Evolutionary conservation across 2,888 invertebrate genomes (phyloP), one percentile per base, ranked within the genome.

Genomic region (Eupithecia dodoneata): DNA sequence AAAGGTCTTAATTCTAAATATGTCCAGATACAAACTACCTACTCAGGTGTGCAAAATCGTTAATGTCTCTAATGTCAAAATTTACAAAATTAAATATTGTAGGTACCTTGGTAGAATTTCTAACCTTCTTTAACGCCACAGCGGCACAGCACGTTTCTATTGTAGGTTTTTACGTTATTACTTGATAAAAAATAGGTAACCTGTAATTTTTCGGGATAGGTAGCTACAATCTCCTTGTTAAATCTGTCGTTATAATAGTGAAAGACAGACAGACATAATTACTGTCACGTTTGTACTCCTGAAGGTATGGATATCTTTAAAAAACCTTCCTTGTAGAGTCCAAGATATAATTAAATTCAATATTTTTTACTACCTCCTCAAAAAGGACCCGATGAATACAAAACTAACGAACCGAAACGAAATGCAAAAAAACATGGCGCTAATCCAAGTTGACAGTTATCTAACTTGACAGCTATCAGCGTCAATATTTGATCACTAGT

Each of bases 401-500:
- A 49, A 59, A 73, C 79, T 82, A 82, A 81, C 81, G 81, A 82
- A 82, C 80, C 74, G 79, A 74, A 71, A n/a, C 77, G 66, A 67
- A 78, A 79, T 47, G 76, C 63, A 81, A 78, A 79, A 59, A 78
- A 78, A 77, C 65, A 44, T 76, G 75, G 72, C 74, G 76, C 76
- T 81, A 80, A 82, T 81, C 79, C 76, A 49, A 47, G 15, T 59
- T 79, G 76, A 81, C 80, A 80, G 76, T 76, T 79, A 81, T 78
- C 74, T 73, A 74, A 77, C 72, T 18, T 81, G 81, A 80, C 82
- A 81, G 76, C 73, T 77, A 79, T 80, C 76, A 81, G 65, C 44
- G 83, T 84, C 83, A 85, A 85, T 83, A 83, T 85, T 63, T 79
- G 81, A 69, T 30, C 74, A 76, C 69, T 85, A 85, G 85, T 82